These are phyloP conservation scores for Pseudolycoriella hygida DNA, from an alignment of 2,888 invertebrate genomes.

Conservation along the genomic window DNA sequence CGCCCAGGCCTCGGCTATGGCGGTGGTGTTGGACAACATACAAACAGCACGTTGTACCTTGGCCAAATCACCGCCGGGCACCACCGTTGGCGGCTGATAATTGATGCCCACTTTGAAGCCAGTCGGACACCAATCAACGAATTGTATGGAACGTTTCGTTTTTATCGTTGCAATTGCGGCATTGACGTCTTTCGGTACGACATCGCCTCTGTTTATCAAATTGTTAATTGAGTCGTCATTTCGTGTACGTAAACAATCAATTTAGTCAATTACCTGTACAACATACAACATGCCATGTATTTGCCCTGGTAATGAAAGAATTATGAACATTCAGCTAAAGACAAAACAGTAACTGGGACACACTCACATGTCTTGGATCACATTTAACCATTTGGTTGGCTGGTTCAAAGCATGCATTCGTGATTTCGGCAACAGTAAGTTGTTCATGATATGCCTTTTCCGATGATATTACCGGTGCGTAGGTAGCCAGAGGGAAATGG, in stretches of 20 bases:
- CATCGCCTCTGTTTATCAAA: slow-evolving; percentile 48
- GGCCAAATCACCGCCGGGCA: slow-evolving; percentile 81
- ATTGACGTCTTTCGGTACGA: slow-evolving; percentile 85
- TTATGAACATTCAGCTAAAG: no score
- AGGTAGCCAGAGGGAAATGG: slow-evolving; percentile 83
- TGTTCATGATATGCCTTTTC: slow-evolving; percentile 91
- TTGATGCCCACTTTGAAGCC: slow-evolving; percentile 72
- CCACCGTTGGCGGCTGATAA: slow-evolving; percentile 80
- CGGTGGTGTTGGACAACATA: slow-evolving; percentile 93
- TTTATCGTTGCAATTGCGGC: slow-evolving; percentile 87
- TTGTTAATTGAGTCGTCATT: background rate
- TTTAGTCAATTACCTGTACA: slow-evolving; percentile 33
- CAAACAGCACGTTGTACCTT: slow-evolving; percentile 90
- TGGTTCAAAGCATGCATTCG: slow-evolving; percentile 89
- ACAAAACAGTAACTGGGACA: no score
- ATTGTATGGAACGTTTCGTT: slow-evolving; percentile 71
- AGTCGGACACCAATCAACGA: slow-evolving; percentile 77
- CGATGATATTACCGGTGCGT: slow-evolving; percentile 81
- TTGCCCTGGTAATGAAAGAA: slow-evolving; percentile 36
- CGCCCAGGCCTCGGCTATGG: slow-evolving; percentile 93
- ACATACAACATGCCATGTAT: slow-evolving; percentile 90
- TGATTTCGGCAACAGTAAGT: slow-evolving; percentile 78
- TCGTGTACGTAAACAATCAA: no score
- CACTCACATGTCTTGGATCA: slow-evolving; percentile 52
- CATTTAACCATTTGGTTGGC: slow-evolving; percentile 91